Evolutionary conservation across 2,888 invertebrate species (phyloP), one percentile per base, ranked within the genome.

Genomic region (Diplolepis rosae): DNA sequence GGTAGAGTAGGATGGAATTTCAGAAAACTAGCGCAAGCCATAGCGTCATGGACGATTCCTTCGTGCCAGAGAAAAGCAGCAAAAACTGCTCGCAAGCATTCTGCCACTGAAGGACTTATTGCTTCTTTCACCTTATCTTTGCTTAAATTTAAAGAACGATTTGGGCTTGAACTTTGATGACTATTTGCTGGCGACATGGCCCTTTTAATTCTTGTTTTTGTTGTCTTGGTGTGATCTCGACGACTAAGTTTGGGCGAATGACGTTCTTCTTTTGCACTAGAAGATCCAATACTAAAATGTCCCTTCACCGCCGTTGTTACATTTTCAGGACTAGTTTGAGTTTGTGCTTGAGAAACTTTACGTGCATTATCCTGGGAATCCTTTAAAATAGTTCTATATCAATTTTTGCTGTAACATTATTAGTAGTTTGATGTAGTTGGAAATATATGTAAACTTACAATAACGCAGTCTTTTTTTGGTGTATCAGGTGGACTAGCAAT

Each of bases 31-130:
- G 98, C 97, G 86, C 98, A 98, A 0, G 98, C 98, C 94, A 99
- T 98, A 5, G 98, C 98, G 88, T 99, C 98, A 87, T 98, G 98
- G 0, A 98, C 98, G 56, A 98, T 94, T 13, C 98, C 96, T 90
- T 98, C 98, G 86, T 99, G 98, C 98, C 98, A 99, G 1, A 99
- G 90, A 81, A 98, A 94, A 0, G 98, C 97, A 0, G 98, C 98
- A 89, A 99, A 99, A 4, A 98, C 95, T 0, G 98, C 96, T n/a
- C 99, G 90, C 24, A 98, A 89, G 80, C 96, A 95, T 88, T 98
- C 97, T 0, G 97, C 97, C 67, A 97, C 94, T 0, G 97, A 95
- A 0, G 98, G 97, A 77, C 97, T 96, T 86, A 97, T 92, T 0
- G 98, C 98, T 79, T 94, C 93, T 87, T 96, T 96, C 0, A 92